These are phyloP conservation scores for Carabus problematicus DNA, from an alignment of 2,888 invertebrate genomes.

Conservation along the genomic window DNA sequence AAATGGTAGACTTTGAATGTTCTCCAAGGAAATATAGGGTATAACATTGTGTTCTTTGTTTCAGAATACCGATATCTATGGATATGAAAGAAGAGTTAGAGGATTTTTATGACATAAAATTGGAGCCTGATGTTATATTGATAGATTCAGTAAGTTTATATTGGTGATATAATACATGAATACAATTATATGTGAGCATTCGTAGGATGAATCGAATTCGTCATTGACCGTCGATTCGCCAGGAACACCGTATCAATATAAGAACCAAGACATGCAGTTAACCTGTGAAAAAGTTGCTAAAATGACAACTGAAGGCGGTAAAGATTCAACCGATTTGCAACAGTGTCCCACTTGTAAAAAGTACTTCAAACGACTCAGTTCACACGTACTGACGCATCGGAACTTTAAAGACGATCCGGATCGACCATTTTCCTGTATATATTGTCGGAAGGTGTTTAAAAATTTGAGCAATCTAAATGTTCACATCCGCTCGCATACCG, in stretches of 20 bases:
- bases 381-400: conserved; percentile 58
- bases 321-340: conserved; percentile 56
- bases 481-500: conserved; percentile 57
- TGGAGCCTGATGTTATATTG: conserved; percentile 55
- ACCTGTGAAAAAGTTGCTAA: too few relatives aligned
- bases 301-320: conserved; percentile 48
- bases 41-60: conserved; percentile 8
- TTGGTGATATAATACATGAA: conserved; percentile 5
- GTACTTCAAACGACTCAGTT: conserved; percentile 59
- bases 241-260: background rate
- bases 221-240: conserved; percentile 22
- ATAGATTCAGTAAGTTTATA: conserved; percentile 50
- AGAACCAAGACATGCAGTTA: conserved; percentile 4
- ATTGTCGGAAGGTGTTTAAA: conserved; percentile 54
- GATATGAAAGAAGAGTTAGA: conserved; percentile 48
- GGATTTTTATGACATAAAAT: conserved; percentile 49
- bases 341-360: conserved; percentile 59
- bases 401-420: conserved; percentile 50
- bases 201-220: conserved; percentile 24
- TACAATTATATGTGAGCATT: conserved; percentile 9
- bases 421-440: conserved; percentile 52
- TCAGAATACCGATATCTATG: conserved; percentile 41
- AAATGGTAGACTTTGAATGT: conserved; percentile 5
- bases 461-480: conserved; percentile 56
- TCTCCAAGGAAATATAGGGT: background rate